A percentile compares a stretch with the other conserved stretches of the same genome.
Conservation (phyloP, 1,140 invertebrate genomes). For the Drosophila insularis region DNA sequence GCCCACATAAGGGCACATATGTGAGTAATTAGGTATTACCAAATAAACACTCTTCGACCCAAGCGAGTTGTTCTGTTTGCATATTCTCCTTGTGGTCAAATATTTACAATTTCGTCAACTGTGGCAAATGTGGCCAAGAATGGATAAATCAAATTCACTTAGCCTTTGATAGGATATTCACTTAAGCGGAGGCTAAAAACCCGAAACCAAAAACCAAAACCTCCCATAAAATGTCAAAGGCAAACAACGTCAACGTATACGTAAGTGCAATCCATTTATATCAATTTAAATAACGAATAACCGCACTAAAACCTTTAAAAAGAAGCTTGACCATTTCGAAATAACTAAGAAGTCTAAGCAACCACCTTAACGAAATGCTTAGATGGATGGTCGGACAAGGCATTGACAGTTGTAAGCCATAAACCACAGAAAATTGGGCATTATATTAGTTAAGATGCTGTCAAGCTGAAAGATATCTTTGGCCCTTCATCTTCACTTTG, state of each 20-base stretch:
- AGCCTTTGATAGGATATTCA: conserved; percentile 67
- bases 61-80: not conserved
- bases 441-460: conserved; percentile 82
- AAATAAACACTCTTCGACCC: not conserved
- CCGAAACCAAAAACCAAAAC: not conserved
- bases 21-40: conserved; percentile 2
- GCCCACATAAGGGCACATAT: too few species aligned
- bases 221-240: conserved; percentile 57
- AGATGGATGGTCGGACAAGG: conserved; percentile 65
- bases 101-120: conserved; percentile 5
- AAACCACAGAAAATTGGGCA: conserved; percentile 82
- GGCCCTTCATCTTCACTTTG: not conserved
- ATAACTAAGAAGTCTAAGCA: not conserved
- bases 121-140: not conserved
- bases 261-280: conserved; percentile 68
- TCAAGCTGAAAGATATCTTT: conserved; percentile 72
- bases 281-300: conserved; percentile 79
- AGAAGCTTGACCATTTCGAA: conserved; percentile 44
- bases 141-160: conserved; percentile 77
- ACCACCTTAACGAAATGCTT: conserved; percentile 18
- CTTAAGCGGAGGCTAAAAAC: conserved; percentile 38
- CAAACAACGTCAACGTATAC: conserved; percentile 49
- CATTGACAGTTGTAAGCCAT: conserved; percentile 82
- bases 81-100: not conserved
- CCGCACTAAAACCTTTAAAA: conserved; percentile 65